phyloP scores from a whole-genome alignment of 2,888 invertebrate genomes.

The Oeneis ivallda region DNA sequence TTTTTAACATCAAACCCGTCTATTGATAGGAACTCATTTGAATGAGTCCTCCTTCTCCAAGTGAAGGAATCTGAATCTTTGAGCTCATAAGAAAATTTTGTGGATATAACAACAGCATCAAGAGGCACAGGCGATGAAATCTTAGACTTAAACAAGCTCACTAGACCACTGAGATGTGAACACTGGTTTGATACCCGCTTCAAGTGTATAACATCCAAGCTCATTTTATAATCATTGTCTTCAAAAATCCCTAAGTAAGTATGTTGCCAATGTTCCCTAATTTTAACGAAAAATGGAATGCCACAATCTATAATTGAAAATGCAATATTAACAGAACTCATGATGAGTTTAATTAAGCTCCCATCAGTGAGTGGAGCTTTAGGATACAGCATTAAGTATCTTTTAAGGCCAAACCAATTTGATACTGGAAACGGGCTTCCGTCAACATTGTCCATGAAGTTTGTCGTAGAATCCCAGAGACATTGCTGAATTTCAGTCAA shows the following conservation, averaged over 20 bases:
- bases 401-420: constrained; percentile 90
- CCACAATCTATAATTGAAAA: constrained; percentile 90
- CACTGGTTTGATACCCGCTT: constrained; percentile 90
- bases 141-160: constrained; percentile 95
- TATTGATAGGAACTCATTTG: constrained; percentile 74
- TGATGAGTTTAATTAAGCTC: constrained; percentile 87
- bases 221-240: constrained; percentile 88
- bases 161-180: constrained; percentile 90
- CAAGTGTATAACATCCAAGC: constrained; percentile 94
- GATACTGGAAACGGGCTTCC: constrained; percentile 83
- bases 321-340: constrained; percentile 92
- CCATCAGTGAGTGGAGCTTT: constrained; percentile 84
- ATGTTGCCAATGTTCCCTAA: constrained; percentile 90
- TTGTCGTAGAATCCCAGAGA: constrained; percentile 69
- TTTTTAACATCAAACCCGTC: constrained; percentile 76
- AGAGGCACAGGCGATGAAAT: constrained; percentile 84
- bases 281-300: constrained; percentile 93
- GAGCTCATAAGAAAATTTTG: constrained; percentile 88
- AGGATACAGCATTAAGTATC: constrained; percentile 90
- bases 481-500: constrained; percentile 71
- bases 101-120: constrained; percentile 86
- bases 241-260: constrained; percentile 91
- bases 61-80: constrained; percentile 82
- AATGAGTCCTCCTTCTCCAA: constrained; percentile 81
- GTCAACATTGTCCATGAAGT: constrained; percentile 68